phyloP scores from a whole-genome alignment of 2,888 invertebrate genomes.

The Drosophila austrosaltans region DNA sequence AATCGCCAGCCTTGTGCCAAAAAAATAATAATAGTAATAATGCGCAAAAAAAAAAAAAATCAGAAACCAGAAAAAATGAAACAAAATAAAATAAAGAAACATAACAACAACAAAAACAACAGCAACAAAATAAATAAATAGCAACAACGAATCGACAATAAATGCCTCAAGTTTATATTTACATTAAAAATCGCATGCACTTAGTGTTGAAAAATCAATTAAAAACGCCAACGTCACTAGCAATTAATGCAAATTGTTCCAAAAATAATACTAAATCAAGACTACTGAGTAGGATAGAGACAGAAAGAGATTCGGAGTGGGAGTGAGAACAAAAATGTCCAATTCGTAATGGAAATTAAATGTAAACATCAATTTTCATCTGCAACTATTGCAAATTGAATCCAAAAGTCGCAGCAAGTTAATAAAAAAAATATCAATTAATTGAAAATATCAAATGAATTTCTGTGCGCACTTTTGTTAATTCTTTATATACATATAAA shows the following conservation, averaged over 20 bases:
- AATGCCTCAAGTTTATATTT: constrained; percentile 62
- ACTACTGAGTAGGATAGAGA: constrained; percentile 12
- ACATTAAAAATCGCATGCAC: constrained; percentile 66
- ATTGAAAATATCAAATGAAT: constrained; percentile 10
- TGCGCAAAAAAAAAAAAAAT: constrained; percentile 52
- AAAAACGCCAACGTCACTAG: constrained; percentile 57
- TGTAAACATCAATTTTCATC: constrained; percentile 46
- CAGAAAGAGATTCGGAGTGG: neutral
- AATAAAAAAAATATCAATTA: constrained; percentile 58
- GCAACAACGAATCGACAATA: constrained; percentile 54
- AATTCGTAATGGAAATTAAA: constrained; percentile 45
- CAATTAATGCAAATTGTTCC: constrained; percentile 72
- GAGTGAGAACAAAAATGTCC: neutral
- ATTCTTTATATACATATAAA: neutral
- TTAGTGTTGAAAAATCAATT: constrained; percentile 73
- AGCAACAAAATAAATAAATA: constrained; percentile 11
- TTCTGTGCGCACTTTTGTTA: neutral
- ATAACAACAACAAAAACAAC: constrained; percentile 21
- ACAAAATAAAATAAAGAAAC: constrained; percentile 31
- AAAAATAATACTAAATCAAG: constrained; percentile 65
- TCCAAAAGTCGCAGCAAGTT: constrained; percentile 29
- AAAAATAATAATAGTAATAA: constrained; percentile 76
- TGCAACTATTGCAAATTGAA: neutral
- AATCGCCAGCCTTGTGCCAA: constrained; percentile 76
- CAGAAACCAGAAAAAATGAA: constrained; percentile 23